Evolutionary conservation across 1,140 invertebrate genomes (phyloP), one percentile per base, ranked within the genome.

Genomic region (Phortica variegata): DNA sequence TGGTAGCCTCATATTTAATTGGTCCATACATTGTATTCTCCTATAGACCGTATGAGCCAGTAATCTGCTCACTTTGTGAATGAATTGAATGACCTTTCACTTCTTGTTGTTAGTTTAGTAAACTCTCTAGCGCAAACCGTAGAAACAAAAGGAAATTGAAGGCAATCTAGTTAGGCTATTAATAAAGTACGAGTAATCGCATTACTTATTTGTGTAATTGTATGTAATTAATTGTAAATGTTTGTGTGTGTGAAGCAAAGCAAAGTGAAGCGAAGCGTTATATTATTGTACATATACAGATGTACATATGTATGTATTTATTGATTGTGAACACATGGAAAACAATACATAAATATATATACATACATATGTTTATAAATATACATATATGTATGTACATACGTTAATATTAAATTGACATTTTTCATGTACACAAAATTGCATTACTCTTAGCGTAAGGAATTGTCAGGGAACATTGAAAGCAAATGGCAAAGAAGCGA

Each of bases 131-230:
- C 16, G 18, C 19, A 38, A 19, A 29, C 31, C 29, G 29, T 18
- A 50, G 34, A 54, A 32, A 41, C 29, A 49, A 46, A 19, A 29
- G 48, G 53, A 54, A 73, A 68, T 59, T 69, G 69, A 73, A 58
- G 69, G 69, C 69, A 73, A 73, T 73, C 69, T 68, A 73, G 66
- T 50, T 71, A 70, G 66, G 59, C 56, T 52, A 45, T 41, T 42
- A 34, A 18, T 46, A 46, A 49, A 20, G 48, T 21, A 18, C 39
- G 20, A 47, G 15, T 23, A 43, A 29, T 29, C n/a, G n/a, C n/a
- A n/a, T n/a, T n/a, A n/a, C n/a, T n/a, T n/a, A n/a, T n/a, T n/a
- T n/a, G n/a, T n/a, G n/a, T n/a, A n/a, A n/a, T n/a, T n/a, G n/a
- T n/a, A n/a, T n/a, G n/a, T n/a, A n/a, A n/a, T n/a, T n/a, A n/a